Conservation (phyloP, 2,797 vertebrate species). For the Hippoglossus hippoglossus region DNA sequence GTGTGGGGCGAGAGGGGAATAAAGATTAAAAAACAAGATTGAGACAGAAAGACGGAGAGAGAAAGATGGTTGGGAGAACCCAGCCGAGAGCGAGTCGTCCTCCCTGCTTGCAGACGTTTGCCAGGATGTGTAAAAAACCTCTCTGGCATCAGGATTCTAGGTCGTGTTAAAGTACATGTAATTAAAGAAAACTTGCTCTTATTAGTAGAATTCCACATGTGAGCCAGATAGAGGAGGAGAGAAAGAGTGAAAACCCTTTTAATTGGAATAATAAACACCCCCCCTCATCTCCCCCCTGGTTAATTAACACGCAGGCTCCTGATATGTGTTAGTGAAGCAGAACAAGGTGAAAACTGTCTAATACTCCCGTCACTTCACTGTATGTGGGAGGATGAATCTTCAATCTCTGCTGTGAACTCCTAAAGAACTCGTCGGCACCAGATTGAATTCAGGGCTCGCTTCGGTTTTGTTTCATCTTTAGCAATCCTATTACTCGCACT, state of each 20-base stretch:
- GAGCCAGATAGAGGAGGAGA: conserved; percentile 47
- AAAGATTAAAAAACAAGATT: conserved; percentile 28
- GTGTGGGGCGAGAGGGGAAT: conserved; percentile 11
- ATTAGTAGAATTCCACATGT: conserved; percentile 71
- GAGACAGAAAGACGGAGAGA: conserved; percentile 2
- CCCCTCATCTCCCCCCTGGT: conserved; percentile 36
- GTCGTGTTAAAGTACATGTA: conserved; percentile 65
- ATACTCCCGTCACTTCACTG: conserved; percentile 3
- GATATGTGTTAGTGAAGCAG: conserved; percentile 54
- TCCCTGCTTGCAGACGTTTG: background rate
- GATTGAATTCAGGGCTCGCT: background rate
- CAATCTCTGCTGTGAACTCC: conserved; percentile 6
- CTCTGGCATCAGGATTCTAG: conserved; percentile 2
- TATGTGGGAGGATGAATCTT: conserved; percentile 9
- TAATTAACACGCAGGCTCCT: conserved; percentile 66
- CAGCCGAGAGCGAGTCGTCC: conserved; percentile 9
- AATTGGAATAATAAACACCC: conserved; percentile 74
- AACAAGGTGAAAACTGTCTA: conserved; percentile 38
- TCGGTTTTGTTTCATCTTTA: conserved; percentile 10
- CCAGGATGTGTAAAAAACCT: conserved; percentile 23
- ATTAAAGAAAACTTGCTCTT: conserved; percentile 74
- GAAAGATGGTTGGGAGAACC: background rate
- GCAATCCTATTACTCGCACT: background rate
- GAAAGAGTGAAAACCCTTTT: conserved; percentile 59
- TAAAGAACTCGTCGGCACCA: background rate